These are phyloP conservation scores for Uloborus diversus DNA, from an alignment of 1,140 invertebrate species.

Conservation along the genomic window DNA sequence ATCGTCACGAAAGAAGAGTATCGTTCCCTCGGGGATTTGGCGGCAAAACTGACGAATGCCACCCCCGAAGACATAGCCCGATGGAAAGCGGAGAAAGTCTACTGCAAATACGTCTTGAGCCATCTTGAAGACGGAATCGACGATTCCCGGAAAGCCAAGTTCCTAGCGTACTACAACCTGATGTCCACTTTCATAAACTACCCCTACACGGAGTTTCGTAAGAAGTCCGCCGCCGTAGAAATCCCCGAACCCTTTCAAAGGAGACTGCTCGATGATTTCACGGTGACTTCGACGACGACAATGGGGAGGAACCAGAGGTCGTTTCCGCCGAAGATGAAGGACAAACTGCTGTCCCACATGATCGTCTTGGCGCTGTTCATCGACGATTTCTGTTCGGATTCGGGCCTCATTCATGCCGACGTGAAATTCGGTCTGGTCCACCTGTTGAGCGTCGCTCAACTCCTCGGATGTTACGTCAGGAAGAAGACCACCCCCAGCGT, in stretches of 20 bases:
- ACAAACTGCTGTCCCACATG: conserved; percentile 10
- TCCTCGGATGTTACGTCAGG: conserved; percentile 5
- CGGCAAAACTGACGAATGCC: background rate
- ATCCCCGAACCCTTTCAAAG: conserved; percentile 9
- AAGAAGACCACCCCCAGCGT: background rate
- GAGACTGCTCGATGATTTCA: background rate
- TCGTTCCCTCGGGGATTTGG: background rate
- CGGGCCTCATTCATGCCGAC: background rate
- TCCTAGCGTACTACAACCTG: conserved; percentile 14
- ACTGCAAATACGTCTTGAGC: background rate
- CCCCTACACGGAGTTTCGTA: background rate
- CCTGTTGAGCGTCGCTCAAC: background rate
- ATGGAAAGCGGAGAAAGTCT: background rate
- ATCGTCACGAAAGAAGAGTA: conserved; percentile 11
- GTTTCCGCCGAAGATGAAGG: background rate
- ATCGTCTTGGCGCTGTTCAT: conserved; percentile 24
- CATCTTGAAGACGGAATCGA: background rate
- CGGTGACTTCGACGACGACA: background rate
- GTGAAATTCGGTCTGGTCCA: background rate
- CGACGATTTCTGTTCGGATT: background rate
- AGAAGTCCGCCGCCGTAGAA: background rate
- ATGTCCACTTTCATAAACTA: background rate
- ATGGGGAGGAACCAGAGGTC: background rate
- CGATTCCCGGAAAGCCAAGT: background rate
- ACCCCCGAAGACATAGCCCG: background rate